Evolutionary conservation across 2,888 invertebrate genomes (phyloP).

Genomic region (Caenorhabditis sinica): DNA sequence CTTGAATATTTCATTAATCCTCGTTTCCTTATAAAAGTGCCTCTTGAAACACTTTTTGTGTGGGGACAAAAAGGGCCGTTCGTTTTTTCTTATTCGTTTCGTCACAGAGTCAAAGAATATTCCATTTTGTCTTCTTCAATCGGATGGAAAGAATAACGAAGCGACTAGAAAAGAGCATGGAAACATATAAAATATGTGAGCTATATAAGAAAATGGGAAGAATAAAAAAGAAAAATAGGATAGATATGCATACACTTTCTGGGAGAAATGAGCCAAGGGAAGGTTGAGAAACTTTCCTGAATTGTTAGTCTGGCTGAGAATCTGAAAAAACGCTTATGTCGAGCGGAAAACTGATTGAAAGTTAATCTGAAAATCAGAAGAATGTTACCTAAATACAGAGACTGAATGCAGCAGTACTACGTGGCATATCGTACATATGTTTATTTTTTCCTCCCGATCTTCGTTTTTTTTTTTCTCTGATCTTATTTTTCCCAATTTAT

Average conservation of each 20-base stretch:
- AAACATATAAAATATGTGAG: slow-evolving; percentile 10
- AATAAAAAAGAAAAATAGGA: background rate
- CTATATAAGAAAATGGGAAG: background rate
- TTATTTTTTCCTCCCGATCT: slow-evolving; percentile 3
- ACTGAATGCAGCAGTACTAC: too few relatives aligned
- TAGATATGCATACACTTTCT: too few relatives aligned
- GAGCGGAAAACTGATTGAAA: too few relatives aligned
- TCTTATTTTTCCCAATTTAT: background rate
- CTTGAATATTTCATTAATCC: slow-evolving; percentile 27
- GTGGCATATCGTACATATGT: too few relatives aligned
- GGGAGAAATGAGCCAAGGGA: too few relatives aligned
- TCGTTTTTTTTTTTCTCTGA: slow-evolving; percentile 10
- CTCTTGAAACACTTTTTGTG: slow-evolving; percentile 8
- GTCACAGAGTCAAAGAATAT: slow-evolving; percentile 9
- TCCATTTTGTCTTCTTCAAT: slow-evolving; percentile 12
- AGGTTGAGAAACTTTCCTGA: too few relatives aligned
- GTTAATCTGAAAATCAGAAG: too few relatives aligned
- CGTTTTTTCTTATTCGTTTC: slow-evolving; percentile 27
- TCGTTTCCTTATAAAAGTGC: slow-evolving; percentile 4
- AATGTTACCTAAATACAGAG: too few relatives aligned
- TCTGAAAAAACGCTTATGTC: too few relatives aligned
- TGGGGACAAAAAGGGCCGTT: background rate
- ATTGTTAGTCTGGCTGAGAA: too few relatives aligned
- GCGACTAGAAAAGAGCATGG: background rate
- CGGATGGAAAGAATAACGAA: slow-evolving; percentile 25